A percentile compares a stretch with the other conserved stretches of the same genome.
Evolutionary conservation across 2,113 vertebrate genomes (phyloP).

Genomic region (Nymphicus hollandicus): DNA sequence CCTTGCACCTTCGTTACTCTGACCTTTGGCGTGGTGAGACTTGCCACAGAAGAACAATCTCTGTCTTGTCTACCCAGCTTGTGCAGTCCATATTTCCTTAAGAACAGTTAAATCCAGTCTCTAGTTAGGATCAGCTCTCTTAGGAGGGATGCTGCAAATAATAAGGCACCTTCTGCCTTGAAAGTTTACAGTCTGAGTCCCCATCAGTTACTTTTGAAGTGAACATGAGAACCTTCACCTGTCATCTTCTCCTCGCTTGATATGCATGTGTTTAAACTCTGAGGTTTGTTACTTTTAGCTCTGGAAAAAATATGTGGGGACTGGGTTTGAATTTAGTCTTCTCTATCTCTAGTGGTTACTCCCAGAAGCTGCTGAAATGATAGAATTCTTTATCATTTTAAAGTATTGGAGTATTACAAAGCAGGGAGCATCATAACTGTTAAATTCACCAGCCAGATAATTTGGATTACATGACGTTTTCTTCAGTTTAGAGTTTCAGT

Average conservation of each 20-base stretch:
- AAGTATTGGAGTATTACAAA: neutral
- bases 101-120: neutral
- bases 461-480: neutral
- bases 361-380: neutral
- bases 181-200: neutral
- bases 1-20: neutral
- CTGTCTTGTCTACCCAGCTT: neutral
- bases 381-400: neutral
- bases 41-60: neutral
- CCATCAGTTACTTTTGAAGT: neutral
- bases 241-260: neutral
- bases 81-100: neutral
- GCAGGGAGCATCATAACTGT: neutral
- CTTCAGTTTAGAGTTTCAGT: neutral
- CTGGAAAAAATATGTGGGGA: accelerated
- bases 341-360: neutral
- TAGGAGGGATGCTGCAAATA: neutral
- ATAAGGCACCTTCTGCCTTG: neutral
- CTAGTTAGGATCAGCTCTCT: neutral
- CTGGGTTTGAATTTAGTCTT: neutral
- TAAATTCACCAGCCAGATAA: neutral
- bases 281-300: neutral
- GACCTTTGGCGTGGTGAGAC: neutral
- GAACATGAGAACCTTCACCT: neutral
- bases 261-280: neutral